Base-by-base conservation (phyloP, 2,888 invertebrate genomes). In the Altica lythri region DNA sequence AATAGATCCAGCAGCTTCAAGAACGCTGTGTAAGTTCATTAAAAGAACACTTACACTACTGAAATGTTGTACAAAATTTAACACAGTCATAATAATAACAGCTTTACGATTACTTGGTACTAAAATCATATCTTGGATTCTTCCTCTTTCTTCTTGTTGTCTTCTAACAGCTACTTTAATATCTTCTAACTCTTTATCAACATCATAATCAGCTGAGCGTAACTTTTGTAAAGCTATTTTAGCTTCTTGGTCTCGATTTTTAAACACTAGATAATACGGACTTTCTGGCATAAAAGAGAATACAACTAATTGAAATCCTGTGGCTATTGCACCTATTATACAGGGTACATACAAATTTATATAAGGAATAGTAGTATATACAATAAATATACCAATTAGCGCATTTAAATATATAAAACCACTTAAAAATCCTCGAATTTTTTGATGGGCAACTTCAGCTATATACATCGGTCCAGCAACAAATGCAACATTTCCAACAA, bases 281-380 rank as follows among this genome's bases (percentile, higher is more conserved):
- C 72, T 73, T 59, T 76, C 74, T 2, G 76, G 76, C 72, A 76
- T 74, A 59, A 74, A 75, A 0, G 72, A 65, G 54, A 75, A 74
- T 0, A 70, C 64, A 5, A 65, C 44, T 6, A 75, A 59, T 61
- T 75, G 73, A 1, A 68, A 47, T 1, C 68, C 16, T 2, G 73
- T 56, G 13, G 74, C 57, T 0, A 58, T 53, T 9, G 68, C 68
- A 0, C 75, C 76, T 5, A 76, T 70, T 6, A 69, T 51, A 9
- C 72, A 69, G 1, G 72, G 69, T 2, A 66, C 62, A 30, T 68
- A 69, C 12, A 73, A 68, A 1, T 72, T 65, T n/a, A 68, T 68
- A 54, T 69, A 72, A 1, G 75, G 72, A 1, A 69, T 72, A 3
- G 72, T 69, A 10, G 67, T 60, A 52, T 75, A 75, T 0, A 73